phyloP scores from a whole-genome alignment of 1,140 invertebrate genomes.

The Drosophila lacteicornis region DNA sequence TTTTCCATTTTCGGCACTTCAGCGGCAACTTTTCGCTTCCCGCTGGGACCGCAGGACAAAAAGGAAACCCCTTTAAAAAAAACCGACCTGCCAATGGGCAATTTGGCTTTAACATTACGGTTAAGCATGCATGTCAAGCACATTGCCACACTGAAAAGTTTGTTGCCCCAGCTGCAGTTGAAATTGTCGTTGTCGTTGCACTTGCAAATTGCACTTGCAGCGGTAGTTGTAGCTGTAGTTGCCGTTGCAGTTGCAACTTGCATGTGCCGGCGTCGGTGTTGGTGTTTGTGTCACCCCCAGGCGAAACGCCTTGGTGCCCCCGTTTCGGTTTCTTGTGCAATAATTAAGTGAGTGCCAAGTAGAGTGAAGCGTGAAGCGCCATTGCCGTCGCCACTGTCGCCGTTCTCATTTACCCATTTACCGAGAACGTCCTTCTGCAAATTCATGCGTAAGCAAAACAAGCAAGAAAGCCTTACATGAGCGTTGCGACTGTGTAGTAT shows the following conservation, averaged over 20 bases:
- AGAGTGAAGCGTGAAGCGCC: slow-evolving; percentile 73
- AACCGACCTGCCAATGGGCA: slow-evolving; percentile 46
- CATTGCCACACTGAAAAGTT: slow-evolving; percentile 74
- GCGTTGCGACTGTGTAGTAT: slow-evolving; percentile 1
- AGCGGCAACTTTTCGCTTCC: slow-evolving; percentile 2
- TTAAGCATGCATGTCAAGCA: slow-evolving; percentile 80
- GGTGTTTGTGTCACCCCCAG: slow-evolving; percentile 29
- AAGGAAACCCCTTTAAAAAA: not conserved
- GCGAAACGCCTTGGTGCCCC: slow-evolving; percentile 68
- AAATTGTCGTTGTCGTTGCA: slow-evolving; percentile 36
- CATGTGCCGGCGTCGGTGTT: slow-evolving; percentile 12
- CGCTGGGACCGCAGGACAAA: not conserved
- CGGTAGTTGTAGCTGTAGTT: slow-evolving; percentile 21
- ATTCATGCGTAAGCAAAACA: slow-evolving; percentile 75
- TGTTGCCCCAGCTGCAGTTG: slow-evolving; percentile 70
- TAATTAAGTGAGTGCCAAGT: slow-evolving; percentile 82
- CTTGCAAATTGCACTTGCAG: slow-evolving; percentile 32
- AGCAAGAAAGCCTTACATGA: not conserved
- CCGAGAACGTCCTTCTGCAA: slow-evolving; percentile 43
- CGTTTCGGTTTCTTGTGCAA: slow-evolving; percentile 78
- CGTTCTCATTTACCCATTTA: slow-evolving; percentile 64
- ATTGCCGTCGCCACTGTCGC: slow-evolving; percentile 39
- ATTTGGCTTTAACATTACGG: slow-evolving; percentile 66
- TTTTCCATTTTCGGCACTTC: slow-evolving; percentile 28
- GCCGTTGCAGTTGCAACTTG: slow-evolving; percentile 34